These are phyloP conservation scores for Kryptolebias marmoratus DNA, from an alignment of 2,113 vertebrate genomes.

Conservation along the genomic window DNA sequence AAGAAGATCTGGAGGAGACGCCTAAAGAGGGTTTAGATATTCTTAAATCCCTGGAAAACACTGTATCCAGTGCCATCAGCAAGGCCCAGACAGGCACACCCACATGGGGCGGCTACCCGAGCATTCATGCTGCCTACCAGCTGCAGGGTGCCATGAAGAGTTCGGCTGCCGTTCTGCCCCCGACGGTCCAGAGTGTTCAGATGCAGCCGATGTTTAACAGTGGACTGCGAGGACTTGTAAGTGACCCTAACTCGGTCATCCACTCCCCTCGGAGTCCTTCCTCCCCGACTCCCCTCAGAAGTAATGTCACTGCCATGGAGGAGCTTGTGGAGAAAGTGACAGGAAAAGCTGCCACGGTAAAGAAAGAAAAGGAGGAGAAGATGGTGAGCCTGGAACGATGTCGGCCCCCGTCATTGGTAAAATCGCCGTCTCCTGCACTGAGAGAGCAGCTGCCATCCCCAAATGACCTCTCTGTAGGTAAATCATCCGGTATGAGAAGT, in stretches of 20 bases:
- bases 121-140: constrained; percentile 98
- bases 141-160: constrained; percentile 90
- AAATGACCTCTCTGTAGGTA: constrained; percentile 81
- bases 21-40: constrained; percentile 96
- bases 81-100: constrained; percentile 98
- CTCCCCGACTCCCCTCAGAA: constrained; percentile 92
- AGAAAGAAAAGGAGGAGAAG: constrained; percentile 89
- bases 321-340: constrained; percentile 99
- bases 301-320: constrained; percentile 98
- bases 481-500: constrained; percentile 80
- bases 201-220: constrained; percentile 89
- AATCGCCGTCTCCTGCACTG: constrained; percentile 85
- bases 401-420: constrained; percentile 72
- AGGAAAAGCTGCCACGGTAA: constrained; percentile 88
- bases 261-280: constrained; percentile 88
- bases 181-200: constrained; percentile 86
- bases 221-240: constrained; percentile 78
- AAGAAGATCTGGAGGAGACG: constrained; percentile 95
- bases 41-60: constrained; percentile 97
- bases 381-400: constrained; percentile 73
- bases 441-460: constrained; percentile 87
- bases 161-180: constrained; percentile 80
- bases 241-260: constrained; percentile 87
- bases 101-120: constrained; percentile 98
- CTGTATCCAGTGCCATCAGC: constrained; percentile 96